Evolutionary conservation across 2,113 vertebrate genomes (phyloP), one percentile per base, ranked within the genome.

Genomic region (Corythoichthys haematopterus): DNA sequence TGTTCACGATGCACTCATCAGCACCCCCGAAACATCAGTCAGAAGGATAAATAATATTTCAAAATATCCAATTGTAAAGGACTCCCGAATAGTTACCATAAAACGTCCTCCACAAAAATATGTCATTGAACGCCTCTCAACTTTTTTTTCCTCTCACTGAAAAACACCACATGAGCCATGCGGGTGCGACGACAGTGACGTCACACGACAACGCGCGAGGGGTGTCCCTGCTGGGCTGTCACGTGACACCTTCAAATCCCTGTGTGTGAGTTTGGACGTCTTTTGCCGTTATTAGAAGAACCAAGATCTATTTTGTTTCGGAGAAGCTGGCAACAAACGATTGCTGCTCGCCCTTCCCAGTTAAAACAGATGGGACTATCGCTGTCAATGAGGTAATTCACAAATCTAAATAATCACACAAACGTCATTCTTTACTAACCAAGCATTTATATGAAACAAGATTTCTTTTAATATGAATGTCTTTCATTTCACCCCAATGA

Each of bases 11-110:
- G 3, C 28, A 14, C 33, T 35, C 51, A 75, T 28, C 68, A 48
- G 66, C 68, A 58, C 73, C 73, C 69, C 70, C 12, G n/a, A 57
- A 73, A 69, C 68, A 76, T 71, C 36, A 43, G 14, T 20, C 2
- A 12, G 6, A 37, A 58, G 1, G 6, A 60, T n/a, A 15, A 16
- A 10, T 0, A 11, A 40, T 38, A 1, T 4, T 13, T 33, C 0
- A 60, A 10, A 57, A 56, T 11, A 8, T 57, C 12, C 13, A 14
- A 36, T 55, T 55, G 20, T 55, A 13, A 36, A 14, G 2, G 12
- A 57, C 52, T 33, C 3, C 1, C 4, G 33, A 57, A 57, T 36
- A 15, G 33, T 15, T 57, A 36, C 14, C 5, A 28, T 6, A 36
- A 14, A 57, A 57, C 12, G 28, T 55, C 28, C 20, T 10, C 2